A percentile compares a stretch with the other conserved stretches of the same genome.
Evolutionary conservation across 2,113 vertebrate species (phyloP).

Genomic region (Catharus fuscescens): DNA sequence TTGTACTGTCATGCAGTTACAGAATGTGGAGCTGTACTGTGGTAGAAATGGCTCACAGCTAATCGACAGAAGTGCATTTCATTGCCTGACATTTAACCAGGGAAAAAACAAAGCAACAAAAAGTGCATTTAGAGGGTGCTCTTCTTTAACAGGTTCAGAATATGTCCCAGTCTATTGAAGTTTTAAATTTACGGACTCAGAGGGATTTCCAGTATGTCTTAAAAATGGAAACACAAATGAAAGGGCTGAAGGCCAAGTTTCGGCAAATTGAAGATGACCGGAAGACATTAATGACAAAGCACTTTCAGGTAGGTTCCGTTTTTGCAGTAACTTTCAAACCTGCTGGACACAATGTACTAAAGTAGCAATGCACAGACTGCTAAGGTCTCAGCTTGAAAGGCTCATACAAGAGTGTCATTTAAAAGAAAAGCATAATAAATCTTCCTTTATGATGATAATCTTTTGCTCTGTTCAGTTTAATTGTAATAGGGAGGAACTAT

Average conservation of each 20-base stretch:
- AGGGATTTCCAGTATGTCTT: constrained; percentile 99
- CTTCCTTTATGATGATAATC: neutral
- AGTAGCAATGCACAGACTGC: neutral
- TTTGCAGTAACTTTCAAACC: neutral
- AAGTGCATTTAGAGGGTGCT: constrained; percentile 28
- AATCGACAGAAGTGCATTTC: neutral
- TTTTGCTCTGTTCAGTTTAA: neutral
- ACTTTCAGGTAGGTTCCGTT: constrained; percentile 88
- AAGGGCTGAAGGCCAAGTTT: constrained; percentile 94
- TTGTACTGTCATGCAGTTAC: neutral
- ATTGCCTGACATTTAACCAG: neutral
- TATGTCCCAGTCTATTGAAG: constrained; percentile 99
- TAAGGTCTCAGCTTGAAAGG: constrained; percentile 17
- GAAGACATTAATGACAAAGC: constrained; percentile 93
- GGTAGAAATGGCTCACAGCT: neutral
- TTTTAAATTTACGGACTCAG: constrained; percentile 95
- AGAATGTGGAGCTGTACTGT: neutral
- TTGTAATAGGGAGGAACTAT: constrained; percentile 6
- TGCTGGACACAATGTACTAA: neutral
- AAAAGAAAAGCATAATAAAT: neutral
- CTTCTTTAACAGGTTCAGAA: constrained; percentile 90
- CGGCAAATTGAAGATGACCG: constrained; percentile 96
- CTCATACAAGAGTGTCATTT: neutral
- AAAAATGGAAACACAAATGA: constrained; percentile 99
- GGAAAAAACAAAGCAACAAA: neutral